A percentile compares a stretch with the other conserved stretches of the same genome.
These are phyloP conservation scores for Ispidina picta DNA, from an alignment of 2,797 vertebrate species.

Conservation along the genomic window DNA sequence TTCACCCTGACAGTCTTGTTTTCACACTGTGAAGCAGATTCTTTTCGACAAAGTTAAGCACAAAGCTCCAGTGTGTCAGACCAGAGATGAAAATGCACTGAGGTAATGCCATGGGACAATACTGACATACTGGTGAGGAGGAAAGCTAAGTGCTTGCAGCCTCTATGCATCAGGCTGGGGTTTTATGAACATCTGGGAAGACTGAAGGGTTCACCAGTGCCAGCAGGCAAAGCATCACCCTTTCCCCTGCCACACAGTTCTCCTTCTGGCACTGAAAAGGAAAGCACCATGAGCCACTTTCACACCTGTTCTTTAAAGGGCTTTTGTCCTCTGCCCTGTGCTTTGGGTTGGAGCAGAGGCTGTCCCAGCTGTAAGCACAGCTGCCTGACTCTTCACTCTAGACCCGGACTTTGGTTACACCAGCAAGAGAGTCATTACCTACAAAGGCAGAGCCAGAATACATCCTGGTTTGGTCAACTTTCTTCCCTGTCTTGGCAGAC, in stretches of 20 bases:
- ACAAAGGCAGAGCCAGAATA: not conserved
- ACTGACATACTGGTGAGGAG: not conserved
- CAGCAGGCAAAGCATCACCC: not conserved
- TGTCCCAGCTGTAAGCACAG: not conserved
- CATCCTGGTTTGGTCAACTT: not conserved
- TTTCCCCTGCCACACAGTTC: not conserved
- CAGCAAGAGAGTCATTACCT: not conserved
- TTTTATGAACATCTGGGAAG: not conserved
- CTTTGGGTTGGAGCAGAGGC: not conserved
- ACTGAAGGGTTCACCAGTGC: not conserved
- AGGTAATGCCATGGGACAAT: not conserved
- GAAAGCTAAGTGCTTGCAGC: not conserved
- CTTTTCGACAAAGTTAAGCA: not conserved
- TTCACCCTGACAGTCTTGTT: not conserved
- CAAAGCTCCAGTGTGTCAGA: not conserved
- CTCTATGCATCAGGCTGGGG: not conserved
- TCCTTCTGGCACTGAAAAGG: not conserved
- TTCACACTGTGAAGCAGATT: not conserved
- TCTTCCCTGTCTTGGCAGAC: not conserved
- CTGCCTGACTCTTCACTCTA: not conserved
- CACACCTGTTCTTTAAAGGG: not conserved
- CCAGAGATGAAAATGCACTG: not conserved
- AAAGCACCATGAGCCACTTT: not conserved
- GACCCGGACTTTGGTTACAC: not conserved
- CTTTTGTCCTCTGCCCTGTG: not conserved